Conservation (phyloP, 2,113 vertebrate species). For the Rhodinocichla rosea region DNA sequence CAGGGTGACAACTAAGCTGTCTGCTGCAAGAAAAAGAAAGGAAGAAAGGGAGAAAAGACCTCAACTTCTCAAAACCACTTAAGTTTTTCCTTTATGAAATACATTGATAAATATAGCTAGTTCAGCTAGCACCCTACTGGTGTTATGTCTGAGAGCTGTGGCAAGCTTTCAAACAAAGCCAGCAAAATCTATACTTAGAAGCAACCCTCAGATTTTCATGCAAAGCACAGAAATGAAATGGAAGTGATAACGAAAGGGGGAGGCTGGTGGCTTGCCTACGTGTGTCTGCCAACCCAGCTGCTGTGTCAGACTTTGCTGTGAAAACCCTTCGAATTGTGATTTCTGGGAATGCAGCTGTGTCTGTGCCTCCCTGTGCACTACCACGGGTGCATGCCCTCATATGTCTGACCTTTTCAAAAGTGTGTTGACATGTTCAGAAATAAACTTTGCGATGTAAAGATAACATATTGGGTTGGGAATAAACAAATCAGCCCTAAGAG, state of each 20-base stretch:
- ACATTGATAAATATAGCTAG: constrained; percentile 62
- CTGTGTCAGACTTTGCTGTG: background rate
- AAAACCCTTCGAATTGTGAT: background rate
- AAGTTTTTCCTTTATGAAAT: constrained; percentile 58
- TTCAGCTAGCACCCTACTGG: constrained; percentile 23
- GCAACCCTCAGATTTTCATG: background rate
- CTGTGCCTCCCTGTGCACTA: background rate
- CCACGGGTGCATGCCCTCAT: background rate
- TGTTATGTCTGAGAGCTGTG: constrained; percentile 27
- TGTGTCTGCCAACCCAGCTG: background rate
- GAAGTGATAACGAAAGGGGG: background rate
- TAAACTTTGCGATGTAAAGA: constrained; percentile 66
- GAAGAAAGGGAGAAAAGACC: background rate
- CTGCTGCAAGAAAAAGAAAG: constrained; percentile 13
- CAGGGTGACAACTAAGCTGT: constrained; percentile 27
- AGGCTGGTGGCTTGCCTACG: background rate
- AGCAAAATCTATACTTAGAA: constrained; percentile 38
- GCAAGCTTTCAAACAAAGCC: constrained; percentile 35
- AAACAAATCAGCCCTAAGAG: constrained; percentile 14
- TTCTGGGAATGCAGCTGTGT: constrained; percentile 30
- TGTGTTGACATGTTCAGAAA: constrained; percentile 75
- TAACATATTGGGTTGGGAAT: constrained; percentile 42
- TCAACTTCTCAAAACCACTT: constrained; percentile 11
- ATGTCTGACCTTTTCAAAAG: constrained; percentile 74
- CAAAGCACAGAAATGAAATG: background rate